A percentile compares a stretch with the other conserved stretches of the same genome.
Conservation (phyloP, 2,888 invertebrate genomes). For the Eledone cirrhosa region DNA sequence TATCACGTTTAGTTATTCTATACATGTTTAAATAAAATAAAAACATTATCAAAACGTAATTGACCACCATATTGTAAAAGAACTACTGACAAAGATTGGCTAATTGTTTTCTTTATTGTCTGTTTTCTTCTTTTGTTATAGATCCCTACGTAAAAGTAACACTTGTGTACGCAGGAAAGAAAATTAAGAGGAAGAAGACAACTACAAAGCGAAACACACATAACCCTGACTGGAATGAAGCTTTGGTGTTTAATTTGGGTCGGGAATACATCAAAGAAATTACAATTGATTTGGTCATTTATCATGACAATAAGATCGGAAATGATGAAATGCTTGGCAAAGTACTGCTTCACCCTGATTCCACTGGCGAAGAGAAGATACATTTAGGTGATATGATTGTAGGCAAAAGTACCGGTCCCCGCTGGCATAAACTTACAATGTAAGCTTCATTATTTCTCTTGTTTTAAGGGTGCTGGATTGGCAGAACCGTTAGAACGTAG, state of each 20-base stretch:
- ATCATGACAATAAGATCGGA: constrained; percentile 74
- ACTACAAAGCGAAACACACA: constrained; percentile 78
- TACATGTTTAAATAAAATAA: too few species aligned
- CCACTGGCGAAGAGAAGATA: constrained; percentile 52
- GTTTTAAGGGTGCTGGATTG: too few species aligned
- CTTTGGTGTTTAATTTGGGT: constrained; percentile 79
- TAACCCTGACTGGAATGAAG: constrained; percentile 92
- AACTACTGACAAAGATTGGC: neutral
- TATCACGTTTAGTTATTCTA: too few species aligned
- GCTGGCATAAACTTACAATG: constrained; percentile 50
- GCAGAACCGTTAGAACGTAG: too few species aligned
- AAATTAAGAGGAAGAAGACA: constrained; percentile 87
- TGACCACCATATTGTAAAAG: too few species aligned
- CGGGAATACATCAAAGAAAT: constrained; percentile 72
- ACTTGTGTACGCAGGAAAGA: constrained; percentile 83
- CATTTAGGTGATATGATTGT: constrained; percentile 62
- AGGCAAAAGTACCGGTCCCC: constrained; percentile 51
- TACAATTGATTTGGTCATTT: constrained; percentile 72
- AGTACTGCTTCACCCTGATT: constrained; percentile 70
- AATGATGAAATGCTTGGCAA: constrained; percentile 72
- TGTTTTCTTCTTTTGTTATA: constrained; percentile 60
- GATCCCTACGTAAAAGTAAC: constrained; percentile 90
- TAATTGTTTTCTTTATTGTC: neutral
- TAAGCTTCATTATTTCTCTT: too few species aligned
- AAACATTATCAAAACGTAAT: too few species aligned